phyloP scores from a whole-genome alignment of 2,113 vertebrate genomes.

The Cyanoliseus patagonus region DNA sequence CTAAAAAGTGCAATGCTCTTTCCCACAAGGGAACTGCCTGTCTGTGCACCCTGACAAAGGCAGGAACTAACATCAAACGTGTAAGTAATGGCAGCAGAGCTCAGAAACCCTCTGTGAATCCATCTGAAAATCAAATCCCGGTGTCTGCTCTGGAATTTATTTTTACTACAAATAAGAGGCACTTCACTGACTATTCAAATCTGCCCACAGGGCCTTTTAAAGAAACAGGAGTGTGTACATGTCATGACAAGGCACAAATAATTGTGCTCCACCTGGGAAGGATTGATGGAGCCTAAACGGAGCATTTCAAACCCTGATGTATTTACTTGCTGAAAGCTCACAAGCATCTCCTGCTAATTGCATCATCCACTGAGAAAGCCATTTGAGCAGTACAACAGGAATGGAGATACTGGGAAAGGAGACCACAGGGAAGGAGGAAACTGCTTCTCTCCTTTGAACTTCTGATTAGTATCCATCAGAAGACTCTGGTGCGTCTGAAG shows the following conservation, averaged over 20 bases:
- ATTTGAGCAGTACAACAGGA: background rate
- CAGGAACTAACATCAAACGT: background rate
- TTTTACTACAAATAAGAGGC: conserved; percentile 6
- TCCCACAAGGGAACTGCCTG: background rate
- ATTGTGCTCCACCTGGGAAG: background rate
- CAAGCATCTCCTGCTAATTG: conserved; percentile 3
- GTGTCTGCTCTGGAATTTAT: background rate
- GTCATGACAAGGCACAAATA: conserved; percentile 21
- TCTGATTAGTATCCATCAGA: background rate
- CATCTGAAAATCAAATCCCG: conserved; percentile 1
- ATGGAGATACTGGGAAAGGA: background rate
- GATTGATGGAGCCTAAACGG: background rate
- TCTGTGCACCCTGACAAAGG: background rate
- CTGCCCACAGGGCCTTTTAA: background rate
- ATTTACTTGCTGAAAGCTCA: background rate
- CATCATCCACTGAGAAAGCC: background rate
- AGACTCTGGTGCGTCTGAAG: background rate
- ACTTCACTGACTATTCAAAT: background rate
- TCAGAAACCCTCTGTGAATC: background rate
- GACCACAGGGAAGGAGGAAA: background rate
- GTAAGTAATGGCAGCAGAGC: background rate
- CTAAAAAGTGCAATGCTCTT: background rate
- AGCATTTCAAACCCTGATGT: background rate
- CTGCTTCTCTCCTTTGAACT: background rate
- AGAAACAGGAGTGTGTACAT: background rate